Evolutionary conservation across 2,113 vertebrate species (phyloP).

Genomic region (Corythaixoides concolor): DNA sequence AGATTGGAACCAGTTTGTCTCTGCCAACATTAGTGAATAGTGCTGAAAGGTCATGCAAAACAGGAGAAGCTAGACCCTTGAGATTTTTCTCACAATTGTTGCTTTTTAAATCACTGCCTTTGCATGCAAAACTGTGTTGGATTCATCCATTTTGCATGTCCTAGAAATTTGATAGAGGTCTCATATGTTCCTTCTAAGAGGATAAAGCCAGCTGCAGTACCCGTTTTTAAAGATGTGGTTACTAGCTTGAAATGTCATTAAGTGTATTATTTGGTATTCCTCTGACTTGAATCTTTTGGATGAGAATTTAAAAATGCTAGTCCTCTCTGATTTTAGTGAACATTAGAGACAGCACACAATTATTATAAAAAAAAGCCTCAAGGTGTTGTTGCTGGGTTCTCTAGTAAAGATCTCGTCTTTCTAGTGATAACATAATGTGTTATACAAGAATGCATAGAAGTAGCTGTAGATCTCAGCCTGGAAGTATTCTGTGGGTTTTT

Average conservation of each 20-base stretch:
- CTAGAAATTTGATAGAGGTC: neutral
- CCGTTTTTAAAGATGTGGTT: neutral
- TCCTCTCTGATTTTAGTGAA: neutral
- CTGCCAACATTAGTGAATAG: neutral
- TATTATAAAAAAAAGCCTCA: neutral
- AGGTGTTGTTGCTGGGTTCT: neutral
- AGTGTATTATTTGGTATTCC: neutral
- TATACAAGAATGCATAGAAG: neutral
- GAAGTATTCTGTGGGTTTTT: neutral
- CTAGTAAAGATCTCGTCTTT: neutral
- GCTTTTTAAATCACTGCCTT: neutral
- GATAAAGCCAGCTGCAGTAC: neutral
- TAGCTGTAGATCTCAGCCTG: neutral
- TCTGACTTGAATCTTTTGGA: neutral
- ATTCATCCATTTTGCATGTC: neutral
- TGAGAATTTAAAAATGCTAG: neutral
- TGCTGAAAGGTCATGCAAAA: neutral
- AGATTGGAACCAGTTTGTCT: neutral
- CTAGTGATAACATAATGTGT: neutral
- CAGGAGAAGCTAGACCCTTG: neutral
- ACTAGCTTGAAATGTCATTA: neutral
- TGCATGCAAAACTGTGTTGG: neutral
- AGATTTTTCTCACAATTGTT: slow-evolving; percentile 9
- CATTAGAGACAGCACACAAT: neutral
- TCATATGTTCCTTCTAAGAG: neutral